Conservation (phyloP, 2,113 vertebrate species). For the Calyptommatus sinebrachiatus region DNA sequence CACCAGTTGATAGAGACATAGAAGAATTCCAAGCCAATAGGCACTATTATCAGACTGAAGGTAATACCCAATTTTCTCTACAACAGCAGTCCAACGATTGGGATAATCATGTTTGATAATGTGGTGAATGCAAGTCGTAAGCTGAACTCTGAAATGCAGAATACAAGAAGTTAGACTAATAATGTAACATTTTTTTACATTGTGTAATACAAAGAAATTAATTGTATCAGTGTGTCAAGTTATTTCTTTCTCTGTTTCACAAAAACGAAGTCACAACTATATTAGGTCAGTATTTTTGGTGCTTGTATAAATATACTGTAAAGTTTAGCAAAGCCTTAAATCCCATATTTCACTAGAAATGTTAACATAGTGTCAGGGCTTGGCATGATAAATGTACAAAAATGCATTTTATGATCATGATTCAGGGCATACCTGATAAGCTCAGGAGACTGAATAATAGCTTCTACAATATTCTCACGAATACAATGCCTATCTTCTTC, state of each 20-base stretch:
- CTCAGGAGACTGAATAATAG: conserved; percentile 97
- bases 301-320: not conserved
- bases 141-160: conserved; percentile 86
- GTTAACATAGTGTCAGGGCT: too few relatives aligned
- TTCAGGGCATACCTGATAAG: conserved; percentile 85
- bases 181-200: conserved; percentile 12
- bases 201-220: not conserved
- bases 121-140: conserved; percentile 98
- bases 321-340: not conserved
- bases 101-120: conserved; percentile 99
- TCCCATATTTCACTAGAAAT: too few relatives aligned
- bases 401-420: conserved; percentile 5
- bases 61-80: conserved; percentile 98
- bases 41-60: conserved; percentile 95
- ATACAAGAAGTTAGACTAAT: conserved; percentile 23
- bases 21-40: conserved; percentile 95
- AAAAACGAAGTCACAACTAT: not conserved
- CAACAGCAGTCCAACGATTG: conserved; percentile 92
- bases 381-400: not conserved
- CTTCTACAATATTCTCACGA: conserved; percentile 96
- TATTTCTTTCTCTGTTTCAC: not conserved
- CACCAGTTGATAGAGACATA: conserved; percentile 97
- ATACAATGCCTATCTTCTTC: conserved; percentile 95
- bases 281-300: not conserved
- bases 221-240: not conserved